These are phyloP conservation scores for Cyrtonyx montezumae DNA, from an alignment of 2,113 vertebrate species.

Conservation along the genomic window DNA sequence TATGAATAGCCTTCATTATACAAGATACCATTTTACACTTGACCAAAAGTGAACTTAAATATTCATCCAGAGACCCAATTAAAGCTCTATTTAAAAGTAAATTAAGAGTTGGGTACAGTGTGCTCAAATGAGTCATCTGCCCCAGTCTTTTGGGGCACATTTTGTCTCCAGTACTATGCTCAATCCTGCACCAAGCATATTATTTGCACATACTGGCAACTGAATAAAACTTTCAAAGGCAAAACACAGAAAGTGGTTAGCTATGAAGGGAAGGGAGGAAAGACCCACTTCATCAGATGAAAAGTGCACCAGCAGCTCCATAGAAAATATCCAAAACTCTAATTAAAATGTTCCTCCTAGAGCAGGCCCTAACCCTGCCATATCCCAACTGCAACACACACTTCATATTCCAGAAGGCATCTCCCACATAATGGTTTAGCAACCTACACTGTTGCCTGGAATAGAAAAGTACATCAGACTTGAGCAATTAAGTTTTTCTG, in stretches of 20 bases:
- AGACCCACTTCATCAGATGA: neutral
- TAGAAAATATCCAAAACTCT: neutral
- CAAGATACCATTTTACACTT: neutral
- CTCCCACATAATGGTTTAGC: slow-evolving; percentile 59
- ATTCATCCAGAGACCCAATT: neutral
- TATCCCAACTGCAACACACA: slow-evolving; percentile 12
- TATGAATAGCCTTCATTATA: neutral
- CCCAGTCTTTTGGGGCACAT: neutral
- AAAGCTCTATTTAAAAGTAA: neutral
- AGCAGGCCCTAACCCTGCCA: slow-evolving; percentile 19
- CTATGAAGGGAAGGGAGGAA: neutral
- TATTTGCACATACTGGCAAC: neutral
- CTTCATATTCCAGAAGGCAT: slow-evolving; percentile 64
- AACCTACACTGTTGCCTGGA: slow-evolving; percentile 63
- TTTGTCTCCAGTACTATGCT: neutral
- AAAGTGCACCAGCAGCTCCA: neutral
- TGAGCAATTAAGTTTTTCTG: slow-evolving; percentile 53
- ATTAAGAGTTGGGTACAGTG: neutral
- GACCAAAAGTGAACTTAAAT: neutral
- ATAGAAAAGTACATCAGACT: slow-evolving; percentile 68
- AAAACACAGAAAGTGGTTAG: neutral
- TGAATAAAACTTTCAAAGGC: neutral
- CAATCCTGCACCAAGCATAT: neutral
- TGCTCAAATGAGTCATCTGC: neutral
- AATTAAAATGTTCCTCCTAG: slow-evolving; percentile 27